These are phyloP conservation scores for Tenthredo livida DNA, from an alignment of 2,888 invertebrate species.

Conservation along the genomic window DNA sequence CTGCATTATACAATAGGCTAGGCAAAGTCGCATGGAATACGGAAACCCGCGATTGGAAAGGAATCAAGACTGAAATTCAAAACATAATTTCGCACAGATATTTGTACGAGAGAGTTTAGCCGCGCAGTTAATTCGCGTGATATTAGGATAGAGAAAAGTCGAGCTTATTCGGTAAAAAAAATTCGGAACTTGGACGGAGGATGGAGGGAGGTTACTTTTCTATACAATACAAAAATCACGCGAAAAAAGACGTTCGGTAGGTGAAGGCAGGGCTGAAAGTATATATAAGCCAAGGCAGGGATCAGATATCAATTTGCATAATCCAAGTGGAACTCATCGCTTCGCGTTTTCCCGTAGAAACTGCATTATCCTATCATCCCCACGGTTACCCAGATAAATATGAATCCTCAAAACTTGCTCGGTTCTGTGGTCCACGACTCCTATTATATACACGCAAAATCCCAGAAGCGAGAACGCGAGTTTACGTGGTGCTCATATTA, in stretches of 20 bases:
- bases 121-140: not conserved
- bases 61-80: not conserved
- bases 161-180: not conserved
- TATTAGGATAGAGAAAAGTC: not conserved
- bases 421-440: not conserved
- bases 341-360: conserved; percentile 39
- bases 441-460: not conserved
- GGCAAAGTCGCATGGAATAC: not conserved
- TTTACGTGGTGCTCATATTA: not conserved
- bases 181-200: not conserved
- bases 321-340: conserved; percentile 46
- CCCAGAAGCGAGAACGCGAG: not conserved
- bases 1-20: not conserved
- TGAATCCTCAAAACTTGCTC: conserved; percentile 34
- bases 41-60: not conserved
- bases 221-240: not conserved
- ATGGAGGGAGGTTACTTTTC: not conserved
- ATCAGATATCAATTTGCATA: conserved; percentile 51
- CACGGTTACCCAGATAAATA: conserved; percentile 43
- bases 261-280: conserved; percentile 22
- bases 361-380: conserved; percentile 49
- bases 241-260: not conserved
- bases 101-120: not conserved
- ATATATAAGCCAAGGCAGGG: conserved; percentile 32
- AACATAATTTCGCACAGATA: not conserved